Evolutionary conservation across 2,113 vertebrate species (phyloP), one percentile per base, ranked within the genome.

Genomic region (Dryoscopus gambensis): DNA sequence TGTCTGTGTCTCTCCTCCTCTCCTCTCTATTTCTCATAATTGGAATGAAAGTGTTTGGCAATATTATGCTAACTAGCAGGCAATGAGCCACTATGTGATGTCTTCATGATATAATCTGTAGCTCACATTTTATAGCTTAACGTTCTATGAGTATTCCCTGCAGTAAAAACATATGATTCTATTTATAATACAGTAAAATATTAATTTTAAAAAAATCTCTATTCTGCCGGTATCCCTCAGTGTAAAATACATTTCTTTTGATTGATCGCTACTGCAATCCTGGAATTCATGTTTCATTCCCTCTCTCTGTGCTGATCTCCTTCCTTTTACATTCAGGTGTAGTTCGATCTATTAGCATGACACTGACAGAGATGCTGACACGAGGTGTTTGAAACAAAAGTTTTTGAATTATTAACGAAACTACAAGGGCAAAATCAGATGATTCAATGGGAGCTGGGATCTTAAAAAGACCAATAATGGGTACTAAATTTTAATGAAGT

Each of bases 401-500:
- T 80, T 92, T 97, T 88, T 97, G 76, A 98, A 97, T 97, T 98
- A 96, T 97, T 97, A 97, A 97, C 3, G 15, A 91, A 97, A 93
- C 73, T 89, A 76, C 96, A 98, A 97, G 92, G 96, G 71, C 80
- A 96, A 84, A 96, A 96, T 96, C 74, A 84, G 83, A 92, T 73
- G 60, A 97, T 96, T 97, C 95, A 76, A 10, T 87, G 80, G 63
- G 92, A 94, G 39, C 46, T 19, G 10, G 35, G 56, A 91, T 97
- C 92, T 95, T 89, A 79, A 83, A 95, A 96, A 93, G 86, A 95
- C 75, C 70, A 94, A 74, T 97, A 97, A 96, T 15, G 25, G 59
- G 83, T 80, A 95, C 90, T 97, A 98, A 97, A 97, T 97, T 98
- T 97, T 97, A 97, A 98, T 97, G 94, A 95, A 96, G 73, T 95